A percentile compares a stretch with the other conserved stretches of the same genome.
Evolutionary conservation across 2,113 vertebrate genomes (phyloP).

Genomic region (Lagopus leucura): DNA sequence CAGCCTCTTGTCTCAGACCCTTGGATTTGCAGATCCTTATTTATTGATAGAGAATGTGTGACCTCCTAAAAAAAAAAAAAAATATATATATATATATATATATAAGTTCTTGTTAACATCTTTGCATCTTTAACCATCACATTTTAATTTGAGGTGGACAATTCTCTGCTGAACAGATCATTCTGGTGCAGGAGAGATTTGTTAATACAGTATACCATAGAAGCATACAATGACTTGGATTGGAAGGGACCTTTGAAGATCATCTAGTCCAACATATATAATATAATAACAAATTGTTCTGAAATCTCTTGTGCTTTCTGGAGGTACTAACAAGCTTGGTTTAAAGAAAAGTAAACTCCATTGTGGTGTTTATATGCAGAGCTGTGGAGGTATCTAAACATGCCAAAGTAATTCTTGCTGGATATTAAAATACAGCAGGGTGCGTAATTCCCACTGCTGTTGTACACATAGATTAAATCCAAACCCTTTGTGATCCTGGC

Average conservation of each 20-base stretch:
- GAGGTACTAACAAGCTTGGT: background rate
- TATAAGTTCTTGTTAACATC: background rate
- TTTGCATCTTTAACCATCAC: background rate
- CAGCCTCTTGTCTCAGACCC: background rate
- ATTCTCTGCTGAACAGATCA: background rate
- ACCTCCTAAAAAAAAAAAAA: background rate
- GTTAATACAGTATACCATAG: too few species aligned
- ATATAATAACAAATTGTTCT: background rate
- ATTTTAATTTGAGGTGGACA: background rate
- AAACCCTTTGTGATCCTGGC: background rate
- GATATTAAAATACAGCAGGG: conserved; percentile 8
- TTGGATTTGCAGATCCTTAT: background rate
- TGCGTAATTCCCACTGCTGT: background rate
- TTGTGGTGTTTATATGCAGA: background rate
- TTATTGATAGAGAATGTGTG: background rate
- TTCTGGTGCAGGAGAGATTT: background rate
- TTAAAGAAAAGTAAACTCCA: background rate
- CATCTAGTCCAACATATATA: too few species aligned
- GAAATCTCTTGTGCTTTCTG: background rate
- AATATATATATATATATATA: background rate
- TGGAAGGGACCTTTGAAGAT: too few species aligned
- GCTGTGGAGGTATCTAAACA: background rate
- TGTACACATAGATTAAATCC: background rate
- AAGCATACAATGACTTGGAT: too few species aligned
- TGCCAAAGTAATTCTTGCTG: background rate